phyloP scores from a whole-genome alignment of 2,888 invertebrate species.

The Epiblema foenella region DNA sequence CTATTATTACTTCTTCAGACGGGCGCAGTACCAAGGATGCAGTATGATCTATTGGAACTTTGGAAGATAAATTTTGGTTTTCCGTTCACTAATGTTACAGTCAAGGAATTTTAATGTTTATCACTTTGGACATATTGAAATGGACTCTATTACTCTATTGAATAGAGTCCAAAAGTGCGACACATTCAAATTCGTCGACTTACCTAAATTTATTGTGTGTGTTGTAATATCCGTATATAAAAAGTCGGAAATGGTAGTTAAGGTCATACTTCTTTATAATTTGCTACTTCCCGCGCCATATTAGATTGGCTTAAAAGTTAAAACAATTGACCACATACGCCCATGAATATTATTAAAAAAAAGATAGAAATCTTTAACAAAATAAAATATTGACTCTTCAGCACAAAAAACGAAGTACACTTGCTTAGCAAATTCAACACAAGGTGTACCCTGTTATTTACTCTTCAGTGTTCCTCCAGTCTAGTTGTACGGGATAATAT shows the following conservation, averaged over 20 bases:
- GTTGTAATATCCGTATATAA: slow-evolving; percentile 5
- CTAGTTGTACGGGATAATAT: slow-evolving; percentile 4
- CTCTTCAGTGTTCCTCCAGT: not conserved
- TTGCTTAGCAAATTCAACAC: no score
- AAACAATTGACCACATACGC: not conserved
- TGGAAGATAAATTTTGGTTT: not conserved
- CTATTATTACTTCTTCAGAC: slow-evolving; percentile 15
- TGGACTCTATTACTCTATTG: no score
- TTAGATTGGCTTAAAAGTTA: not conserved
- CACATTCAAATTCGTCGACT: no score
- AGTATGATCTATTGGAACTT: slow-evolving; percentile 23
- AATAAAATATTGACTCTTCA: no score
- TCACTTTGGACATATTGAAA: no score
- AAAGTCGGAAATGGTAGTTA: slow-evolving; percentile 15
- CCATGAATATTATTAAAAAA: not conserved
- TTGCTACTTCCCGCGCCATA: slow-evolving; percentile 7
- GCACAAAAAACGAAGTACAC: no score
- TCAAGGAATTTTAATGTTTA: no score
- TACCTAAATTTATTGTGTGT: not conserved
- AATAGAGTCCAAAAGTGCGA: no score
- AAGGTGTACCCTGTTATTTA: no score
- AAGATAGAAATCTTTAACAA: not conserved
- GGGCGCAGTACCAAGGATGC: slow-evolving; percentile 23
- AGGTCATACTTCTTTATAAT: slow-evolving; percentile 7
- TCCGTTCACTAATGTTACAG: slow-evolving; percentile 10